Evolutionary conservation across 2,113 vertebrate genomes (phyloP), one percentile per base, ranked within the genome.

Genomic region (Oncorhynchus keta): DNA sequence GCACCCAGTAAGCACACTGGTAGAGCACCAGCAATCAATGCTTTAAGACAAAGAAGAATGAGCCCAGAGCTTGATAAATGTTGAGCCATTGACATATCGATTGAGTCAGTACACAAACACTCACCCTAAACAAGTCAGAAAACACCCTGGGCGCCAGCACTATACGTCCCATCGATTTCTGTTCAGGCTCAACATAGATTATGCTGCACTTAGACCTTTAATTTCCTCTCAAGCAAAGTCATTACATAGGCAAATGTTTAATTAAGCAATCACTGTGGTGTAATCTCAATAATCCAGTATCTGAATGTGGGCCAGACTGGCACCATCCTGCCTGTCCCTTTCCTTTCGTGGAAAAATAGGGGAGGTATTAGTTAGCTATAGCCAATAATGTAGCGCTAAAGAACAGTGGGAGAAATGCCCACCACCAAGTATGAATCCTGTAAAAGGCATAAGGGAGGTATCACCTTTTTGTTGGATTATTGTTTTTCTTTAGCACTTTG

Each of bases 211-310:
- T 89, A 89, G 89, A 90, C 86, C 70, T 89, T 93, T 89, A 89
- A 91, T 90, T 89, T 89, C 79, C 84, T 87, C 89, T 88, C 86
- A 81, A 87, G 82, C 84, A 88, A 89, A 92, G 80, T 90, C 86
- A 92, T 91, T 92, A 91, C 87, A 91, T 88, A 87, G 86, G 81
- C 77, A 84, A 91, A 90, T 87, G 84, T 92, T 93, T 93, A 90
- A 93, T 93, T 93, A 93, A 92, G 87, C 85, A 88, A 89, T 91
- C 87, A 86, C 77, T 80, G 86, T 70, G 28, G 84, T 84, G 85
- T 85, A 87, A 91, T 90, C 85, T 84, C 81, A 85, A 78, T 84
- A 88, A 88, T 88, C 89, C 85, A 86, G 83, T 79, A 82, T 80
- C 78, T 86, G 88, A 87, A 89, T 73, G 73, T 57, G 68, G 76